Base-by-base conservation (phyloP, 2,888 invertebrate species). In the Marasmarcha lunaedactyla region DNA sequence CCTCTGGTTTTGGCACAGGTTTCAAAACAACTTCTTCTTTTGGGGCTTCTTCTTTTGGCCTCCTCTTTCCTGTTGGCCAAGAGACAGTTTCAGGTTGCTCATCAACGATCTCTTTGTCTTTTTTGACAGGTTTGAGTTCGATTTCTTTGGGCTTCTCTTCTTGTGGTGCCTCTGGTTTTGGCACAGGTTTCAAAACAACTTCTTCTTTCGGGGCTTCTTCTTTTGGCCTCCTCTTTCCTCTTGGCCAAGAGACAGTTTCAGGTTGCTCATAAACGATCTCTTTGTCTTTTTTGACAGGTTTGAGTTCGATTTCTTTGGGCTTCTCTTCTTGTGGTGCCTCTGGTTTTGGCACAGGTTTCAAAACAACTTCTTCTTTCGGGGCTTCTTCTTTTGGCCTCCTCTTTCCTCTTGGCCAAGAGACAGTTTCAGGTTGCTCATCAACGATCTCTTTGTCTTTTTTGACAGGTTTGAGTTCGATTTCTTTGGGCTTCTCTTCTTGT, bases 291-390 rank as follows among this genome's bases (percentile, higher is more conserved):
- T 46, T 44, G 52, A 49, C 42, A 50, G 68, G 49, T 58, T 70
- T 81, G 49, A 68, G 59, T 48, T 63, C 51, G 2, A 62, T 54
- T 40, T 73, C 68, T 39, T 71, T 50, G 6, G 63, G 57, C 35
- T 42, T 46, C 36, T 46, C 43, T 30, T 59, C 60, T 33, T 67
- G 58, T 14, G 33, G 36, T 1, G 55, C 41, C 35, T 57, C 55
- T 36, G 43, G 46, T 41, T 57, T 36, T 20, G 46, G 46, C 55
- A 49, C 42, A 50, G 68, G 49, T 58, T 70, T 81, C 50, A 68
- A 58, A 43, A 71, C 65, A 1, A 76, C 63, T 42, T 81, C 63
- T 43, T 81, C 71, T 46, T 83, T 77, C 7, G 76, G 59, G 46
- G 45, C 48, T 39, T 57, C 73, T 59, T 54, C 50, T 33, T 41